Evolutionary conservation across 2,888 invertebrate species (phyloP), one percentile per base, ranked within the genome.

Genomic region (Hermaeophaga mercurialis): DNA sequence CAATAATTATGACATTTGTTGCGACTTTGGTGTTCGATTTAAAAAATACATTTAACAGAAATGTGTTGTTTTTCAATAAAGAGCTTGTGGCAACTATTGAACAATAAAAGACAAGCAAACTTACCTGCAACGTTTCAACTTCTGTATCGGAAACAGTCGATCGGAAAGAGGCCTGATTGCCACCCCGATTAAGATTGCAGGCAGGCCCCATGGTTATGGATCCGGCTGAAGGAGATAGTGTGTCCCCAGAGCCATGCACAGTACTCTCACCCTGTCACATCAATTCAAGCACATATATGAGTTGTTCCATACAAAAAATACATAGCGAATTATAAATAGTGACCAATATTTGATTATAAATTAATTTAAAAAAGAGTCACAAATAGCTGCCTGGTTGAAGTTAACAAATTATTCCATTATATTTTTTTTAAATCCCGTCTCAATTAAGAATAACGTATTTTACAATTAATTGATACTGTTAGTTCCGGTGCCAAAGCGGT

Each of bases 111-210:
- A 12, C 19, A 22, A 7, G 12, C 19, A 45, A 11, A 85, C 88
- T 87, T 85, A 93, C 92, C 84, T 90, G 90, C 79, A 89, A 86
- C 76, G 90, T 87, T 80, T 92, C 90, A 75, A 91, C 90, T 82
- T 96, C 96, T 74, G 94, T 94, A 80, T 96, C 96, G 70, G 95
- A 96, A 73, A 94, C 90, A 69, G 94, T 92, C 70, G 94, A 93
- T 75, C 94, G 88, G 82, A 92, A 89, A 39, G 85, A 82, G 70
- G 90, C 87, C 79, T 88, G 85, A 71, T 83, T 69, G 77, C 85
- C 88, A 76, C 84, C 85, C 78, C 86, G 86, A 79, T 84, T 89
- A 72, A 81, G 80, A 77, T 83, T 86, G 79, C 83, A 88, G 72
- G 89, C 87, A 72, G 84, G 83, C 70, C 84, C 84, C 69, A 90